A percentile compares a stretch with the other conserved stretches of the same genome.
phyloP scores from a whole-genome alignment of 2,888 invertebrate species.

The Punctoribates punctum region DNA sequence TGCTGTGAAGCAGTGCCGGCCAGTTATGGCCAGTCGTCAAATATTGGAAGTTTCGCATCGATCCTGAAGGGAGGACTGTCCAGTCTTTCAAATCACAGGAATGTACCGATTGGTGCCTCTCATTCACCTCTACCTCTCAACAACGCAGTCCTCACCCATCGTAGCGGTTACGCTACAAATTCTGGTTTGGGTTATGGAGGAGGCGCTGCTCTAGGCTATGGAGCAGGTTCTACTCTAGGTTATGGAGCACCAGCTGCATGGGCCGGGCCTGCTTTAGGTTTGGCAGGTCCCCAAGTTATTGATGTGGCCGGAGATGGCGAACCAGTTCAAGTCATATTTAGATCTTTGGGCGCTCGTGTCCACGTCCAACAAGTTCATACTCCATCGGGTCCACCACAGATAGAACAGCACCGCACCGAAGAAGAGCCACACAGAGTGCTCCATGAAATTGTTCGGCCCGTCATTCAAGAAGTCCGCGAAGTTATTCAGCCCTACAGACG shows the following conservation, averaged over 20 bases:
- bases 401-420: not conserved
- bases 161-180: no score
- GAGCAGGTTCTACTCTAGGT: not conserved
- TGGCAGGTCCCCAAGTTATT: not conserved
- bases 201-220: not conserved
- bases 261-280: not conserved
- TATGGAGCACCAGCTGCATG: not conserved
- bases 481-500: conserved; percentile 11
- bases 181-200: no score
- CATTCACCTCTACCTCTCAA: no score
- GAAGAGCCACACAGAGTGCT: not conserved
- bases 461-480: conserved; percentile 17
- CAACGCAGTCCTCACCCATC: no score
- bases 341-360: not conserved
- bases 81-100: not conserved
- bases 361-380: conserved; percentile 18
- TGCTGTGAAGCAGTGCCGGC: not conserved
- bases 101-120: no score
- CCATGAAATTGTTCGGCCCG: not conserved
- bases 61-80: not conserved
- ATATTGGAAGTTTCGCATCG: not conserved
- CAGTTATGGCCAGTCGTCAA: not conserved
- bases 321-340: conserved; percentile 7
- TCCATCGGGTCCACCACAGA: not conserved
- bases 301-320: not conserved